Conservation (phyloP, 2,888 invertebrate genomes). For the Napeogenes inachia region DNA sequence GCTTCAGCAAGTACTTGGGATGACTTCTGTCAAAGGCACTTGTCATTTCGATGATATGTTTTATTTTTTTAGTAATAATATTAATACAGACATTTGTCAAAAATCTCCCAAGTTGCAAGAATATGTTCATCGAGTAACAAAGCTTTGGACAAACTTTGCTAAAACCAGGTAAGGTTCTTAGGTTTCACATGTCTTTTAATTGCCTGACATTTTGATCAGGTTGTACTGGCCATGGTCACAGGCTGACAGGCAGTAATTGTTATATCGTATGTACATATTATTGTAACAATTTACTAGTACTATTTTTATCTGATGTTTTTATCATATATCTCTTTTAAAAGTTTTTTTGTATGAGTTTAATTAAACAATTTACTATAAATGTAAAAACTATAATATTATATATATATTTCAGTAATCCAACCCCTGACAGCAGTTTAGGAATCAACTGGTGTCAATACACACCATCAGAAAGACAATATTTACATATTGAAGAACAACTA, state of each 20-base stretch:
- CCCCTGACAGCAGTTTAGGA: slow-evolving; percentile 43
- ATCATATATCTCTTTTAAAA: no score
- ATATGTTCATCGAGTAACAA: slow-evolving; percentile 46
- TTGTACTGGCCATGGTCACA: no score
- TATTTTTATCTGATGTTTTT: no score
- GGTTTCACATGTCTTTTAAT: background rate
- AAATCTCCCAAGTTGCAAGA: slow-evolving; percentile 37
- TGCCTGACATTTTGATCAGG: background rate
- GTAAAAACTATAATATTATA: background rate
- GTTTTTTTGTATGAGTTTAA: no score
- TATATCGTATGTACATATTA: background rate
- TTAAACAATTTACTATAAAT: no score
- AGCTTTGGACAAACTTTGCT: slow-evolving; percentile 62
- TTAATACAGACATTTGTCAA: slow-evolving; percentile 42
- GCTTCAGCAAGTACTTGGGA: slow-evolving; percentile 29
- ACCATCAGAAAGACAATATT: slow-evolving; percentile 38
- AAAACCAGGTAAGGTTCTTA: slow-evolving; percentile 47
- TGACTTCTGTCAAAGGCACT: slow-evolving; percentile 40
- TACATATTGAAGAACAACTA: slow-evolving; percentile 44
- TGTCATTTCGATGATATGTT: slow-evolving; percentile 57
- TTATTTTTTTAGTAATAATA: slow-evolving; percentile 49
- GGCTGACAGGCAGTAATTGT: no score
- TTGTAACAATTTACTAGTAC: no score
- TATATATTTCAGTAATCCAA: slow-evolving; percentile 50
- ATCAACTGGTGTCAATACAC: slow-evolving; percentile 50